Evolutionary conservation across 2,797 vertebrate genomes (phyloP).

Genomic region (Cheirogaleus major): DNA sequence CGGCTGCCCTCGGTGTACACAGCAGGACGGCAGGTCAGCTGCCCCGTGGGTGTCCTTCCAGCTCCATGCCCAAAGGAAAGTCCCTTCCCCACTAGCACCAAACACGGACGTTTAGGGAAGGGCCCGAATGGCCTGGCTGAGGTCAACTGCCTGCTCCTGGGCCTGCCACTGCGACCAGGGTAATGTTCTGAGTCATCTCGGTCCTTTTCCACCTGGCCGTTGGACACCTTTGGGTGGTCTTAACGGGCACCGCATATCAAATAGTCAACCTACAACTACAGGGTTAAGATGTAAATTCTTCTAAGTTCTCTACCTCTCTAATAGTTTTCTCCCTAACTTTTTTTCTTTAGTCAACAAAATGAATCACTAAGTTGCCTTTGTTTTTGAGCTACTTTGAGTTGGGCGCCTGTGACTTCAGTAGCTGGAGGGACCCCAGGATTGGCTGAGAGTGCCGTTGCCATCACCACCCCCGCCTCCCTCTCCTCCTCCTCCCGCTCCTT

Average conservation of each 20-base stretch:
- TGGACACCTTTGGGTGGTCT: not conserved
- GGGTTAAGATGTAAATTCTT: no score
- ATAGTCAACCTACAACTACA: no score
- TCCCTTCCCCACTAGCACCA: not conserved
- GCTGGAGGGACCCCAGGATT: rapidly evolving
- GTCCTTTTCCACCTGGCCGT: no score
- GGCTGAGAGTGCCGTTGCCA: rapidly evolving
- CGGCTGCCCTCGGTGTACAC: no score
- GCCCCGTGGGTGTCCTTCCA: not conserved
- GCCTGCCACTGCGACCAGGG: not conserved
- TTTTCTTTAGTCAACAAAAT: no score
- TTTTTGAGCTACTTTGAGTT: not conserved
- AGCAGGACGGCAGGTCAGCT: not conserved
- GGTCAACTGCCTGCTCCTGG: not conserved
- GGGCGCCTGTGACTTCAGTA: not conserved
- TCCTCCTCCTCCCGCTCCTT: not conserved
- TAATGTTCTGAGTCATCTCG: not conserved
- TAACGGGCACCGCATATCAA: rapidly evolving
- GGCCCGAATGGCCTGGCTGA: not conserved
- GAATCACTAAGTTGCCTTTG: not conserved
- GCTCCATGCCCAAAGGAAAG: not conserved
- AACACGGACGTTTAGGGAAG: not conserved
- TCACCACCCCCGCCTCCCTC: not conserved
- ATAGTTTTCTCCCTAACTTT: no score
- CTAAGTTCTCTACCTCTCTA: no score